Conservation (phyloP, 2,888 invertebrate species). For the Perizoma flavofasciatum region DNA sequence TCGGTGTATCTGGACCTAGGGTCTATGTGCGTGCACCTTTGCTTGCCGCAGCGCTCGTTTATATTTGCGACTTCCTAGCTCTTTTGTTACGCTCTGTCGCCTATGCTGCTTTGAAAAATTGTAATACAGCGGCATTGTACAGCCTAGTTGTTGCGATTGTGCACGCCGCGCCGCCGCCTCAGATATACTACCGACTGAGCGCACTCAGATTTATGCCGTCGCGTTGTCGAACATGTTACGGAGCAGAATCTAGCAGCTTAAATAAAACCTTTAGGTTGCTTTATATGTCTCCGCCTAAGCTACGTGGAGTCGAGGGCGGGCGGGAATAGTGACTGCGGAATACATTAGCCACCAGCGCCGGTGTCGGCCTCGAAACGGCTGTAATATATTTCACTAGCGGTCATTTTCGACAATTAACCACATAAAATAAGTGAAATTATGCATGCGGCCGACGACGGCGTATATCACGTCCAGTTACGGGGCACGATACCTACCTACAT, state of each 20-base stretch:
- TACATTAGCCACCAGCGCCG: constrained; percentile 75
- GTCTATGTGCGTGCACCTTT: constrained; percentile 62
- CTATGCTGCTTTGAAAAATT: constrained; percentile 81
- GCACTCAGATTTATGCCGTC: constrained; percentile 52
- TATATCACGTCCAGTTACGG: constrained; percentile 84
- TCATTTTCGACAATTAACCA: constrained; percentile 85
- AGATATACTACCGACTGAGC: constrained; percentile 46
- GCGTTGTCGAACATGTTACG: constrained; percentile 28
- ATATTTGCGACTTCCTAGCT: constrained; percentile 80
- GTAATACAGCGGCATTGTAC: constrained; percentile 78
- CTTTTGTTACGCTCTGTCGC: constrained; percentile 80
- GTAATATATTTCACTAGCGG: constrained; percentile 82
- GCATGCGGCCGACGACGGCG: constrained; percentile 83
- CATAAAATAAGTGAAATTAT: constrained; percentile 84
- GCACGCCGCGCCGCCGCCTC: constrained; percentile 43
- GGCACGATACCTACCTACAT: constrained; percentile 81
- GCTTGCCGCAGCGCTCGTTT: constrained; percentile 76
- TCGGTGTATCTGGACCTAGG: constrained; percentile 43
- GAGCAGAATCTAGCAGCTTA: constrained; percentile 21
- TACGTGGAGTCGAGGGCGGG: constrained; percentile 62
- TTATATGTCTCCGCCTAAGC: constrained; percentile 20
- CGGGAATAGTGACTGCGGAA: constrained; percentile 70
- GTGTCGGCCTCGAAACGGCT: constrained; percentile 70
- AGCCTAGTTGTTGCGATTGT: constrained; percentile 71
- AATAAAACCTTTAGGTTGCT: constrained; percentile 23